These are phyloP conservation scores for Sycobia sp. DNA, from an alignment of 1,140 invertebrate species.

Conservation along the genomic window DNA sequence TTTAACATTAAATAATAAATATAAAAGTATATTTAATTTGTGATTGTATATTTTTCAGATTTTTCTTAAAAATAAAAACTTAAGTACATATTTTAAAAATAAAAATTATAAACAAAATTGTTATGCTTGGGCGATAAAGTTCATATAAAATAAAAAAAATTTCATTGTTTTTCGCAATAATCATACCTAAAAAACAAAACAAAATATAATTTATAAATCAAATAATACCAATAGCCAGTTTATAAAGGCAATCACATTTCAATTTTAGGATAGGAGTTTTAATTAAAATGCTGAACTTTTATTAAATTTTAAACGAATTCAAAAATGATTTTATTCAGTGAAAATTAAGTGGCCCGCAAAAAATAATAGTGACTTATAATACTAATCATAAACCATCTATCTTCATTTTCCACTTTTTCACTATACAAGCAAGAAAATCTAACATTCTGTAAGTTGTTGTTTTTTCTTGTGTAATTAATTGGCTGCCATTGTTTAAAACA, in stretches of 20 bases:
- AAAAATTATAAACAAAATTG: slow-evolving; percentile 26
- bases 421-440: slow-evolving; percentile 31
- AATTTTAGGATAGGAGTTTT: slow-evolving; percentile 12
- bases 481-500: slow-evolving; percentile 28
- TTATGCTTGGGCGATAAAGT: background rate
- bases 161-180: slow-evolving; percentile 5
- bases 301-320: slow-evolving; percentile 22
- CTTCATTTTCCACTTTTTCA: slow-evolving; percentile 16
- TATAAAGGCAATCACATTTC: background rate
- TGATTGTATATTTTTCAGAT: slow-evolving; percentile 16
- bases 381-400: slow-evolving; percentile 26
- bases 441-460: slow-evolving; percentile 24
- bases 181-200: background rate
- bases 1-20: slow-evolving; percentile 33
- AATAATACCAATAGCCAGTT: slow-evolving; percentile 16
- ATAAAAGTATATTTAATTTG: slow-evolving; percentile 16
- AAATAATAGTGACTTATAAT: slow-evolving; percentile 29
- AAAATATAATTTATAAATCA: slow-evolving; percentile 21
- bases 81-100: slow-evolving; percentile 29
- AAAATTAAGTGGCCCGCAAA: slow-evolving; percentile 25
- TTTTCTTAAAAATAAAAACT: slow-evolving; percentile 21
- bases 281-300: slow-evolving; percentile 2
- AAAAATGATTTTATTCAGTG: slow-evolving; percentile 34
- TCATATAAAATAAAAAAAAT: slow-evolving; percentile 15
- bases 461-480: slow-evolving; percentile 22